Evolutionary conservation across 1,140 invertebrate species (phyloP).

Genomic region (Sesamia nonagrioides): DNA sequence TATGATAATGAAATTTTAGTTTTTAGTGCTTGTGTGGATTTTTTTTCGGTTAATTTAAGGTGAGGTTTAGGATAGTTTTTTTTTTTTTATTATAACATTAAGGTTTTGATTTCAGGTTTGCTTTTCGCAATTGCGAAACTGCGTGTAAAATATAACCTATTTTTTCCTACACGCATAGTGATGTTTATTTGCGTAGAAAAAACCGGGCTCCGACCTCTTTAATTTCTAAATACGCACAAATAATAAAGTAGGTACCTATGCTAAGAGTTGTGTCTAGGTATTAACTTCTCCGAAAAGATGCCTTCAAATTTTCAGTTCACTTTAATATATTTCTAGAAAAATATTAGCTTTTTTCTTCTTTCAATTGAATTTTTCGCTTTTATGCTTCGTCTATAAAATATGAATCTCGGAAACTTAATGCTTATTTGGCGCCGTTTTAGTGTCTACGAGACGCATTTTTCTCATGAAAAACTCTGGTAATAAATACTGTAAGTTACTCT

Average conservation of each 20-base stretch:
- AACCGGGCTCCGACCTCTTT: conserved; percentile 44
- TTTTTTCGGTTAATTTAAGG: neutral
- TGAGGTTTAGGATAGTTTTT: conserved; percentile 9
- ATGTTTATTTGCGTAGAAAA: conserved; percentile 42
- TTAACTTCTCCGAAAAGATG: conserved; percentile 10
- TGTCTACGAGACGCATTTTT: conserved; percentile 31
- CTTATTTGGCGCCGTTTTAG: conserved; percentile 34
- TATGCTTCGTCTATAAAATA: conserved; percentile 44
- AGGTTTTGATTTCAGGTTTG: neutral
- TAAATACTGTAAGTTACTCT: conserved; percentile 15
- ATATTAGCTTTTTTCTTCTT: conserved; percentile 7
- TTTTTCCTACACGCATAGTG: neutral
- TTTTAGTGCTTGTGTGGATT: conserved; percentile 26
- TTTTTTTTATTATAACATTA: neutral
- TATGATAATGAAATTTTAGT: neutral
- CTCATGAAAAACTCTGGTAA: conserved; percentile 21
- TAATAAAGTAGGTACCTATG: conserved; percentile 50
- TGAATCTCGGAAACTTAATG: conserved; percentile 42
- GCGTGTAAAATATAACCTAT: conserved; percentile 21
- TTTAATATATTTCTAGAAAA: conserved; percentile 26
- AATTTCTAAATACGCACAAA: conserved; percentile 45
- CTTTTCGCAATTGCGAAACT: conserved; percentile 1
- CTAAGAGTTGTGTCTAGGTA: conserved; percentile 8
- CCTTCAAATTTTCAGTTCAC: conserved; percentile 1
- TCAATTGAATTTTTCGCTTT: conserved; percentile 23